Conservation (phyloP, 2,113 vertebrate genomes). For the Dasyornis broadbenti region DNA sequence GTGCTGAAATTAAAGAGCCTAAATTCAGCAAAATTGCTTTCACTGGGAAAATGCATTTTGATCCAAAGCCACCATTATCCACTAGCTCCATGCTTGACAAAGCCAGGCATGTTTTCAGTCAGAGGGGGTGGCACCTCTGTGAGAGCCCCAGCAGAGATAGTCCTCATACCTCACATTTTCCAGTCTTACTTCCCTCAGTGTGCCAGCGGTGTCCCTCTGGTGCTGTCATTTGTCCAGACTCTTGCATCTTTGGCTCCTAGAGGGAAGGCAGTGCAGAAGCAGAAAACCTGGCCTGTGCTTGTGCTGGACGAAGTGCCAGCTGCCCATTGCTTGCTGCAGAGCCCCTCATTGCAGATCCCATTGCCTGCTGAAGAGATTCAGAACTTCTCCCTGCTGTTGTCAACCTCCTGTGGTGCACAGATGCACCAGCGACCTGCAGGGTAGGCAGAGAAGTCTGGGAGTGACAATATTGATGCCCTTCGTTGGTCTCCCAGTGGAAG, state of each 20-base stretch:
- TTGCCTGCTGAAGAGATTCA: background rate
- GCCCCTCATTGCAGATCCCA: background rate
- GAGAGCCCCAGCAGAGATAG: background rate
- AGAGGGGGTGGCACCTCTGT: background rate
- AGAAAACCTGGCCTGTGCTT: background rate
- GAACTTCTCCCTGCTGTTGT: background rate
- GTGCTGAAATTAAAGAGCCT: constrained; percentile 43
- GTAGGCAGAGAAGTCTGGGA: rapidly evolving
- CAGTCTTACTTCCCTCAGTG: background rate
- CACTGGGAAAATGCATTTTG: background rate
- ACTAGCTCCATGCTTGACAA: background rate
- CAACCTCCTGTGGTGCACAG: rapidly evolving
- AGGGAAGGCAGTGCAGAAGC: background rate
- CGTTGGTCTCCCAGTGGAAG: background rate
- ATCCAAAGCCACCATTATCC: background rate
- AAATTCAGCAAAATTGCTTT: constrained; percentile 37
- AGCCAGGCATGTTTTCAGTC: background rate
- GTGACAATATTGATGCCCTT: background rate
- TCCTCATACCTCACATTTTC: background rate
- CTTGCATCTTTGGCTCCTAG: background rate
- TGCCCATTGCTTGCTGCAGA: background rate
- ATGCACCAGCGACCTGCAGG: background rate
- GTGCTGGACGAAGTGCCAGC: background rate
- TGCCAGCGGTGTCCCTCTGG: background rate
- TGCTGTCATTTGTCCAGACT: background rate